Percentiles rank a stretch among this genome's conserved stretches.
phyloP scores from a whole-genome alignment of 2,888 invertebrate species.

The Gymnosoma rotundatum region DNA sequence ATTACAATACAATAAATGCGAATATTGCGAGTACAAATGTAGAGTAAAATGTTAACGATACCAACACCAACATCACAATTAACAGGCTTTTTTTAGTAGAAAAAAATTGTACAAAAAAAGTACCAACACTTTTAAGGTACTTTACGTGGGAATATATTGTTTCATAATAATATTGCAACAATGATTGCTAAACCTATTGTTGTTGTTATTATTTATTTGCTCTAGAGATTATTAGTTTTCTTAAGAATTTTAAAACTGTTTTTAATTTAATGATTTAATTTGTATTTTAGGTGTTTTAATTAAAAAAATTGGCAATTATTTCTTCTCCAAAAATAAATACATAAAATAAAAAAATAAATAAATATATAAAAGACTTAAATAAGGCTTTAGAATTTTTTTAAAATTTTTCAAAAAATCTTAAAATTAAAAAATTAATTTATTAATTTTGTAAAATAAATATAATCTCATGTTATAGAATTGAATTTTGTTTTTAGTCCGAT shows the following conservation, averaged over 20 bases:
- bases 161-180: conserved; percentile 60
- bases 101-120: conserved; percentile 5
- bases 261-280: background rate
- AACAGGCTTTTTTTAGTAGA: background rate
- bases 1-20: conserved; percentile 36
- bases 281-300: too few relatives aligned
- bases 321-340: too few relatives aligned
- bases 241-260: background rate
- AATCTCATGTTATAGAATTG: too few relatives aligned
- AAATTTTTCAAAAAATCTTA: too few relatives aligned
- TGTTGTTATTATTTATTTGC: conserved; percentile 8
- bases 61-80: background rate
- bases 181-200: conserved; percentile 29
- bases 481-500: too few relatives aligned
- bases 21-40: conserved; percentile 42
- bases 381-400: too few relatives aligned
- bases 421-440: too few relatives aligned
- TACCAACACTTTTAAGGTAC: conserved; percentile 39
- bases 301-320: too few relatives aligned
- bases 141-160: conserved; percentile 65
- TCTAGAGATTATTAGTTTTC: background rate
- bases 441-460: too few relatives aligned
- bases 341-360: too few relatives aligned
- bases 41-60: conserved; percentile 61
- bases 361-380: too few relatives aligned